Conservation (phyloP, 1,140 invertebrate species). For the Lutraria rhynchaena region DNA sequence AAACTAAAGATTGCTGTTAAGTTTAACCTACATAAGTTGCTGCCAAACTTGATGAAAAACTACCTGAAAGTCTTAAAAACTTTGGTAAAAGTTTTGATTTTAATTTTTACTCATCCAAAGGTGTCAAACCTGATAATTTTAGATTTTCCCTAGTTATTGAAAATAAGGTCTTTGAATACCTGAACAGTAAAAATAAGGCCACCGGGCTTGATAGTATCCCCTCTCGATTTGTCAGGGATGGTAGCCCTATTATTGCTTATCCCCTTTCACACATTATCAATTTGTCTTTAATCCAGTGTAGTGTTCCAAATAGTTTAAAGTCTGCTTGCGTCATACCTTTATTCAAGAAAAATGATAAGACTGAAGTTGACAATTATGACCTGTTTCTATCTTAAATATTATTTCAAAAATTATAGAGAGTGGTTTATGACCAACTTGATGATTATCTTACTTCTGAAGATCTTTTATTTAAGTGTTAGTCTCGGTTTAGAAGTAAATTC, state of each 20-base stretch:
- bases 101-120: too few relatives aligned
- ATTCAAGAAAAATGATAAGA: not conserved
- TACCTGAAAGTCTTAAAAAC: too few relatives aligned
- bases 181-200: constrained; percentile 22
- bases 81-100: too few relatives aligned
- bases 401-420: constrained; percentile 49
- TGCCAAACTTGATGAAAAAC: too few relatives aligned
- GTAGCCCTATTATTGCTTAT: constrained; percentile 8
- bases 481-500: constrained; percentile 23
- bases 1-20: too few relatives aligned
- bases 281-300: constrained; percentile 22
- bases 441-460: not conserved
- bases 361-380: constrained; percentile 38
- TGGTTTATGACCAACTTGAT: constrained; percentile 2
- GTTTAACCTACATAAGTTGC: too few relatives aligned
- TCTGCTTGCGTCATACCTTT: not conserved
- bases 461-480: constrained; percentile 44
- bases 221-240: constrained; percentile 21
- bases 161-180: constrained; percentile 19
- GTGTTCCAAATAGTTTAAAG: constrained; percentile 48
- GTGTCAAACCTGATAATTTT: too few relatives aligned
- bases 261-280: constrained; percentile 22
- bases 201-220: constrained; percentile 32
- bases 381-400: constrained; percentile 29
- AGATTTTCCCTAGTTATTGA: not conserved